Evolutionary conservation across 1,140 invertebrate genomes (phyloP).

Genomic region (Drosophila saltans): DNA sequence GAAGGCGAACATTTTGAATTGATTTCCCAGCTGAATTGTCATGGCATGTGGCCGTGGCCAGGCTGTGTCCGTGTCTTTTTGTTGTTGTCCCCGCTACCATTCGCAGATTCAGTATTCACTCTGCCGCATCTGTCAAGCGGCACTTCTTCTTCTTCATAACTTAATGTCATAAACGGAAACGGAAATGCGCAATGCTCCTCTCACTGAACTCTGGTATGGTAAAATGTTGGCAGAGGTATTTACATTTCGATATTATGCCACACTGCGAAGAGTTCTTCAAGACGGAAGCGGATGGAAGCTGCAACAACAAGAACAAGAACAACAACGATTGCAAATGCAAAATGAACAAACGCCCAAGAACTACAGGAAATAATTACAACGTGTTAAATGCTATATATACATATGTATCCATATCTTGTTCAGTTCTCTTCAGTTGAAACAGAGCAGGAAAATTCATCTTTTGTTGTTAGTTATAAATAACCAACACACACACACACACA

Average conservation of each 20-base stretch:
- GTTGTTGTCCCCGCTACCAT: neutral
- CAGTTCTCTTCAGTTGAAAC: neutral
- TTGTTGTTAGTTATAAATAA: slow-evolving; percentile 13
- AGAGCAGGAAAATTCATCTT: slow-evolving; percentile 12
- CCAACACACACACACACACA: slow-evolving; percentile 10
- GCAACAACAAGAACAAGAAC: neutral
- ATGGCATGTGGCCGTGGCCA: slow-evolving; percentile 18
- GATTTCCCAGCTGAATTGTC: slow-evolving; percentile 69
- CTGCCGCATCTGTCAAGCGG: neutral
- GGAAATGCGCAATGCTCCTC: slow-evolving; percentile 52
- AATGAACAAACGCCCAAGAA: slow-evolving; percentile 6
- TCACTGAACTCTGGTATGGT: slow-evolving; percentile 35
- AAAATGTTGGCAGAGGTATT: slow-evolving; percentile 15
- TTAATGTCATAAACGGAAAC: slow-evolving; percentile 67
- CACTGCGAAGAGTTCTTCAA: slow-evolving; percentile 10
- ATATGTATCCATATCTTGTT: slow-evolving; percentile 9
- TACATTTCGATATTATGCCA: slow-evolving; percentile 15
- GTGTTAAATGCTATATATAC: slow-evolving; percentile 31
- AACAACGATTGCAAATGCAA: neutral
- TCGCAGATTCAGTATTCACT: neutral
- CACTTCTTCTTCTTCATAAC: slow-evolving; percentile 47
- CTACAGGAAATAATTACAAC: slow-evolving; percentile 51
- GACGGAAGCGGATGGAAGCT: neutral
- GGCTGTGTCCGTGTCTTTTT: neutral
- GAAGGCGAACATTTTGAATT: slow-evolving; percentile 57